Base-by-base conservation (phyloP, 2,888 invertebrate genomes). In the Trachelus stipa region DNA sequence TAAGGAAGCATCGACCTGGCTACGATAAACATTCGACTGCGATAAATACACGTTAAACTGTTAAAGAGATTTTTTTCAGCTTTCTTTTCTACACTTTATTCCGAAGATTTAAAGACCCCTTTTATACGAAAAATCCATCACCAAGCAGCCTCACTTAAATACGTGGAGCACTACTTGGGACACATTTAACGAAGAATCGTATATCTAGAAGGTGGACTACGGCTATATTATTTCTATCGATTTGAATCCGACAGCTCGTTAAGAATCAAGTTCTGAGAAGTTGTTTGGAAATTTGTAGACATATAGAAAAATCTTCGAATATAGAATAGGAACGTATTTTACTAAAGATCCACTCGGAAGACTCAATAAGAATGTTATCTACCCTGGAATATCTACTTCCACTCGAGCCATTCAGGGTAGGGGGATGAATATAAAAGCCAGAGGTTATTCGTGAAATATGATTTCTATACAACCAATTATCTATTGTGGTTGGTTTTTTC, bases 381-480 rank as follows among this genome's bases (percentile, higher is more conserved):
- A 56, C 56, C 56, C 56, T 56, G 56, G 56, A 56, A 23, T 23
- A 56, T 34, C 71, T 71, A 31, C 71, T 33, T 71, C 71, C 71
- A 71, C 71, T 71, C 3, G 31, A 34, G 11, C 71, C 71, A 71
- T 12, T 71, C 31, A 71, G 15, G 69, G 1, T 40, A 69, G 31
- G 6, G 34, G 33, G 6, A 12, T 34, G 71, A 31, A 31, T 71
- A 71, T 31, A 71, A 71, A 71, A 31, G 31, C 31, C 71, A 12
- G 71, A 31, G 71, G 6, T 71, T 56, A 56, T 9, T 74, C 37
- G 37, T 68, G 68, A 78, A 31, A 34, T 56, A 76, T n/a, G 68
- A 78, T 76, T 78, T 78, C 78, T 78, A 78, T 78, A 56, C 78
- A 68, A 78, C 73, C 76, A 40, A 78, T 78, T 76, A 74, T 73